Base-by-base conservation (phyloP, 2,113 vertebrate species). In the Xiphorhynchus elegans region DNA sequence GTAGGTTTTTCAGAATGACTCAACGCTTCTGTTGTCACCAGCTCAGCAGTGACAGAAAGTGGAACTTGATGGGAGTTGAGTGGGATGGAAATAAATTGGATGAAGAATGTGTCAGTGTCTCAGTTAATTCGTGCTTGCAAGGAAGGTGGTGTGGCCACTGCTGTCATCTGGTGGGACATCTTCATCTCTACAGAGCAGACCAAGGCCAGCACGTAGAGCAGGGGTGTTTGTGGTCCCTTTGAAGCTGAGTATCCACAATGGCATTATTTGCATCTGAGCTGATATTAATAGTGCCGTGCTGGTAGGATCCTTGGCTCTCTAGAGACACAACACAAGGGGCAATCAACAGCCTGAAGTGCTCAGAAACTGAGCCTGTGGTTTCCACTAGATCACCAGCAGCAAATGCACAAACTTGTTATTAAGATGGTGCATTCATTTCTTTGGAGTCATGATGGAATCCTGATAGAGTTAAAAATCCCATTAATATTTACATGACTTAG, bases 401-500 rank as follows among this genome's bases (percentile, higher is more conserved):
- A 83, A 91, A 58, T 10, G 29, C 35, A 84, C 44, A 63, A 37
- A 39, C 35, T 58, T 46, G 11, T 76, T 91, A 50, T 85, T 80
- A 94, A 91, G 60, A 33, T 10, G 59, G 46, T 83, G 56, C 68
- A 63, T 83, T 96, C 20, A 73, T 95, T 89, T 90, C 64, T 81
- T 86, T 46, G 44, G 89, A 94, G 69, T 76, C 55, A 37, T 46
- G 70, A 59, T 86, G 87, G 82, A 85, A 83, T 91, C 95, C 90
- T 91, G 91, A 83, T 93, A 26, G 70, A 94, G 84, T 95, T 83
- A 90, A 91, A 94, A 94, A 35, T 69, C 44, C 59, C 87, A 93
- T 96, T 96, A 96, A 96, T 94, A 96, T 97, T 96, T 96, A 93
- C 93, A 90, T 91, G 67, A 64, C 86, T 92, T 64, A 58, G 49